Base-by-base conservation (phyloP, 2,888 invertebrate genomes). In the Epinotia demarniana region DNA sequence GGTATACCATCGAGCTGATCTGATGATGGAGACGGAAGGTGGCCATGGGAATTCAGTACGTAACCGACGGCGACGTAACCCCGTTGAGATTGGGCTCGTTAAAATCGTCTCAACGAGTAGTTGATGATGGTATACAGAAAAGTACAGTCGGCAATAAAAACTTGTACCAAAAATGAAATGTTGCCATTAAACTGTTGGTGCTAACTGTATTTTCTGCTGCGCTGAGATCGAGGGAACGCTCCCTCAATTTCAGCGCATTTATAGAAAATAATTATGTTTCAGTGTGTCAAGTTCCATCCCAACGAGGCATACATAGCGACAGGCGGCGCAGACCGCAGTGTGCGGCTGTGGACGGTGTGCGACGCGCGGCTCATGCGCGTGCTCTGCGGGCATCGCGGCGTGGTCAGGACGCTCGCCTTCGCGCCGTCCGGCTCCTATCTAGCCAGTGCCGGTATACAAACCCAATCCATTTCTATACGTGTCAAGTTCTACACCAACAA, bases 281-380 rank as follows among this genome's bases (percentile, higher is more conserved):
- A 97, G 97, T 96, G 96, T 86, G 95, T 98, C n/a, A 96, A 96
- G 83, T 98, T 99, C 92, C 99, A 99, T 92, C 98, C 98, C 0
- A 99, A 98, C 90, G 97, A 97, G 80, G 96, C 96, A 81, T 99
- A 99, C 88, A 86, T 99, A 80, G 98, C 98, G 55, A 97, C 98
- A 0, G 99, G 98, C 12, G 98, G 98, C 2, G 96, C 97, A n/a
- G 99, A 99, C 93, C 96, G 97, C 86, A 97, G 97, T 57, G 96
- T 98, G 66, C 95, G 98, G 49, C 91, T 99, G 83, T 99, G 98
- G 98, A 96, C 96, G 80, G 95, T 98, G 71, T 96, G 97, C 77
- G 97, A 97, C 85, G 98, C 97, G 13, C 96, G 96, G 80, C 94
- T 97, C 68, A 96, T 98, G 79, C 95, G 99, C 72, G 95, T 98